phyloP scores from a whole-genome alignment of 2,797 vertebrate genomes.

The Oceanodroma leucorhoa region DNA sequence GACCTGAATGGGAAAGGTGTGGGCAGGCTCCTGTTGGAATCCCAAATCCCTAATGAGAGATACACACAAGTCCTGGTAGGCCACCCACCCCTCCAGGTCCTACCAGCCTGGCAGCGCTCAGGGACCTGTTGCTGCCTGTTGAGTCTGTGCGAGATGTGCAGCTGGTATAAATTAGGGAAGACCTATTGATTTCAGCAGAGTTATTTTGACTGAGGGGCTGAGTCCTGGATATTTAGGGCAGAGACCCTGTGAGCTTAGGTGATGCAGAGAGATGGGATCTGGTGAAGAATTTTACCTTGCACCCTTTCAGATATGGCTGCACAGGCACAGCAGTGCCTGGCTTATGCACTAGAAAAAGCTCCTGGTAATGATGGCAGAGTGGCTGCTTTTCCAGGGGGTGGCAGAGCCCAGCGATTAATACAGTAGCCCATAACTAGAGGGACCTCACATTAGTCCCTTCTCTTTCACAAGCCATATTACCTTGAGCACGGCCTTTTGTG shows the following conservation, averaged over 20 bases:
- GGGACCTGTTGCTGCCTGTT: neutral
- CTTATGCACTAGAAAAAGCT: neutral
- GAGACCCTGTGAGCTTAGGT: neutral
- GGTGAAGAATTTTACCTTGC: neutral
- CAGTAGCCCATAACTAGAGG: neutral
- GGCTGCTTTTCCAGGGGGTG: neutral
- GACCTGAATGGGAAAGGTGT: slow-evolving; percentile 5
- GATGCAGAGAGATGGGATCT: neutral
- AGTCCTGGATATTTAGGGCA: neutral
- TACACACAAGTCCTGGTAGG: neutral
- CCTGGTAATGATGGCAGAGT: neutral
- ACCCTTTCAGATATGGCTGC: neutral
- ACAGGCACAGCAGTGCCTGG: neutral
- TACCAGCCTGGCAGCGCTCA: neutral
- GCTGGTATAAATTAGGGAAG: neutral
- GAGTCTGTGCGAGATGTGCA: neutral
- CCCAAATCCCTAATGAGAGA: neutral
- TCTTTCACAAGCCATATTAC: neutral
- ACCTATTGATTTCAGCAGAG: neutral
- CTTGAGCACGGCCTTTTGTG: neutral
- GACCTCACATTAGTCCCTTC: neutral
- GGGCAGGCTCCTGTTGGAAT: neutral
- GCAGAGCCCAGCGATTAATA: neutral
- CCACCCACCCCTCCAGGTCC: neutral
- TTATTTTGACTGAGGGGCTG: neutral